Base-by-base conservation (phyloP, 92 coral and sea anemone genomes). In the Meandrina meandrites region DNA sequence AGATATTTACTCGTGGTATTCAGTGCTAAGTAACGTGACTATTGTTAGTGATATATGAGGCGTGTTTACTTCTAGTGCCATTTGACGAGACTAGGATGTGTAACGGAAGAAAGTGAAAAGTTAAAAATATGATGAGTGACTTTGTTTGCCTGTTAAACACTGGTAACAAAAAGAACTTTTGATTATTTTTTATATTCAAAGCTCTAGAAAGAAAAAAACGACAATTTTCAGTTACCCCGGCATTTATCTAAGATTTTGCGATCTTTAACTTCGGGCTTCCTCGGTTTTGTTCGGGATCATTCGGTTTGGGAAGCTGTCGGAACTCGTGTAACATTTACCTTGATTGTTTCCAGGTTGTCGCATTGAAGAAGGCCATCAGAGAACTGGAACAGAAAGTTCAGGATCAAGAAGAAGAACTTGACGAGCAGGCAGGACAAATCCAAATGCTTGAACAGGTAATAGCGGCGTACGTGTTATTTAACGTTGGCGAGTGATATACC, bases 331-430 rank as follows among this genome's bases (percentile, higher is more conserved):
- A 19, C 54, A 37, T 27, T 37, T 36, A 0, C 11, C 27, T 54
- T 42, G 31, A 22, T 42, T 30, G 82, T 75, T 47, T 81, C 81
- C 67, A 96, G 99, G 90, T 90, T 86, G 94, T 94, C 28, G 89
- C 91, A 30, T 88, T 97, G 80, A 96, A 94, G 88, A 91, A 92
- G 48, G 81, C 88, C 21, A 91, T 93, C 81, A 94, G 99, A 51
- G 96, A 93, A 67, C 85, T 97, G 28, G 99, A 97, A 73, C 94
- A 97, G 86, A 97, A 92, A 88, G 79, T 88, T 8, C 93, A 93
- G 80, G 99, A 97, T 34, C 99, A 95, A 78, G 99, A 97, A 58
- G 99, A 97, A 58, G 99, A 97, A 88, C 82, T 97, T 31, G 99
- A 97, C 47, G 99, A 97, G 50, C 99, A 97, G 73, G 99, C 99